These are phyloP conservation scores for Mionectes olivaceus DNA, from an alignment of 2,797 vertebrate genomes.

Conservation along the genomic window DNA sequence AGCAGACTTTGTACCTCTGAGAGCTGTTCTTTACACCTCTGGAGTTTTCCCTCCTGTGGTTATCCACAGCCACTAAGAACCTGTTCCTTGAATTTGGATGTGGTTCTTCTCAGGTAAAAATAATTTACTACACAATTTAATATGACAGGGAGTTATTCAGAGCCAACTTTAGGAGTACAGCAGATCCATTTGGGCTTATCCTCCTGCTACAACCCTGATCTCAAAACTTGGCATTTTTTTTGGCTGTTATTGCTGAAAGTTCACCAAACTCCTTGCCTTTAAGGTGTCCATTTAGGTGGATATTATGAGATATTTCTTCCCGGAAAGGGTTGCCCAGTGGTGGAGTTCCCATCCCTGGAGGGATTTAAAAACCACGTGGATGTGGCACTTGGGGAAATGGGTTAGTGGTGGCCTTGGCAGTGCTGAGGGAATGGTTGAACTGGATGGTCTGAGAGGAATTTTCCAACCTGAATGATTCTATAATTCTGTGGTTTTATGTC, in stretches of 20 bases:
- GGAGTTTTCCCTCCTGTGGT: background rate
- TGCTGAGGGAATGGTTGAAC: background rate
- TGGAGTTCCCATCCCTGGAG: background rate
- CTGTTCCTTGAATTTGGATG: too few relatives aligned
- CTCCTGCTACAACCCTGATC: too few relatives aligned
- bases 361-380: background rate
- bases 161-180: background rate
- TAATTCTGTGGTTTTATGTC: background rate
- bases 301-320: background rate
- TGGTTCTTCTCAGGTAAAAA: background rate
- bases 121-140: background rate
- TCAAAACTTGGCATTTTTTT: background rate
- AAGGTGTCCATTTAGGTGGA: fast-evolving
- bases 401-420: background rate
- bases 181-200: too few relatives aligned
- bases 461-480: background rate
- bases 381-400: background rate
- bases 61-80: fast-evolving
- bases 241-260: background rate
- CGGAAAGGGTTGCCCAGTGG: background rate
- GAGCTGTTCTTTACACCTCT: background rate
- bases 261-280: background rate
- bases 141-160: background rate
- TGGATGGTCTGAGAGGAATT: background rate
- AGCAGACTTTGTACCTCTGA: fast-evolving